Base-by-base conservation (phyloP, 1,140 invertebrate genomes). In the Papilio helenus region DNA sequence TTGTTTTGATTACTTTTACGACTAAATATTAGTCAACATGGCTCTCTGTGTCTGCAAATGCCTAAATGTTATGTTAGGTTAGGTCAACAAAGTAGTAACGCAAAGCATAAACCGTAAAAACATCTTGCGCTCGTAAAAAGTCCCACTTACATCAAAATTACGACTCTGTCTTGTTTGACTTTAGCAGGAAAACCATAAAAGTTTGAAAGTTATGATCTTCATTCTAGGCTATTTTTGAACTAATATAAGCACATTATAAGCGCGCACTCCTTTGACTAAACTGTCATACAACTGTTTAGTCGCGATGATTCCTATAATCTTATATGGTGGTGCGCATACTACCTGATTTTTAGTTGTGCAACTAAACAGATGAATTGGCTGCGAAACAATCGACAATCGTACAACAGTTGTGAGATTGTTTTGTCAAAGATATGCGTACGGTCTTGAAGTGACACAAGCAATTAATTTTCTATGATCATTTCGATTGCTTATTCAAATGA, bases 11-110 rank as follows among this genome's bases (percentile, higher is more conserved):
- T 79, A 83, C 81, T 58, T 86, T 85, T 83, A 82, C 81, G 79
- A 81, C 73, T 84, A 79, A 79, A 83, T 87, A 85, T 80, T 73
- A 83, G 61, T 83, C 76, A 87, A 79, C 85, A 93, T 94, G 92
- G 91, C 90, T 90, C 90, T 93, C 87, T 94, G 85, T 87, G 89
- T 89, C 88, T 95, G 94, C 83, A 95, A 95, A 94, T 95, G 93
- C 84, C 86, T 95, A 83, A 95, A 95, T 89, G 86, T 95, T 84
- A 85, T 86, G 76, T 85, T 94, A 83, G 91, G 58, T 61, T 68
- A 68, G 12, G 23, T 68, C 23, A 61, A 26, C 58, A 14, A 61
- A 61, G 58, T 61, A 61, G 3, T 61, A 23, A 23, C 3, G 51
- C 7, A 3, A 55, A 55, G 20, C 55, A 58, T 58, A 65, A 65